phyloP scores from a whole-genome alignment of 2,888 invertebrate species.

The Drosophila siamana region DNA sequence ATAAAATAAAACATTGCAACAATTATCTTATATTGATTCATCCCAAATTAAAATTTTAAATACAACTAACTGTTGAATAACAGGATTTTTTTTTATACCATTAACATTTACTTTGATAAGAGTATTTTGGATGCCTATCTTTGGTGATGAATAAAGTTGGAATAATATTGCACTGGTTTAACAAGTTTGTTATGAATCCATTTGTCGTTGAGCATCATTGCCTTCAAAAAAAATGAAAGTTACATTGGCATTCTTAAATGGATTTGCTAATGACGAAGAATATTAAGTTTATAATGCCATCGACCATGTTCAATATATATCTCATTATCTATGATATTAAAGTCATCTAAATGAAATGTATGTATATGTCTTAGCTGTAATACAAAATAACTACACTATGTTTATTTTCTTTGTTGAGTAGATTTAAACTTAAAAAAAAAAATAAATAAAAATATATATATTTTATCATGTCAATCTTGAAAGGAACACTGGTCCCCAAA shows the following conservation, averaged over 20 bases:
- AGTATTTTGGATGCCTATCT: neutral
- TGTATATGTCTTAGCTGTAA: neutral
- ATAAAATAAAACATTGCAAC: no score
- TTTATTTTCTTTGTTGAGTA: neutral
- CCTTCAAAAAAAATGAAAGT: neutral
- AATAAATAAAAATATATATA: slow-evolving; percentile 3
- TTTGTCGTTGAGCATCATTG: slow-evolving; percentile 45
- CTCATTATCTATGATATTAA: neutral
- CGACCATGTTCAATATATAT: neutral
- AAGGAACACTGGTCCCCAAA: slow-evolving; percentile 9
- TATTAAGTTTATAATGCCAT: neutral
- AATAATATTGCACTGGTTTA: neutral
- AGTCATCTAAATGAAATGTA: neutral
- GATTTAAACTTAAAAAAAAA: slow-evolving; percentile 7
- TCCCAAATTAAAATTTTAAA: no score
- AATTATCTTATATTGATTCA: no score
- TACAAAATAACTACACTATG: neutral
- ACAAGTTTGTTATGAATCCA: neutral
- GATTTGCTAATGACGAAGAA: neutral
- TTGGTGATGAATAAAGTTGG: neutral
- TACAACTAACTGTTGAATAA: no score
- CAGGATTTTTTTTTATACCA: no score
- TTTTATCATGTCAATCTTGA: slow-evolving; percentile 19
- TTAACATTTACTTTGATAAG: neutral
- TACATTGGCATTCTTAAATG: neutral